Evolutionary conservation across 2,888 invertebrate species (phyloP), one percentile per base, ranked within the genome.

Genomic region (Drosophila neotestacea): DNA sequence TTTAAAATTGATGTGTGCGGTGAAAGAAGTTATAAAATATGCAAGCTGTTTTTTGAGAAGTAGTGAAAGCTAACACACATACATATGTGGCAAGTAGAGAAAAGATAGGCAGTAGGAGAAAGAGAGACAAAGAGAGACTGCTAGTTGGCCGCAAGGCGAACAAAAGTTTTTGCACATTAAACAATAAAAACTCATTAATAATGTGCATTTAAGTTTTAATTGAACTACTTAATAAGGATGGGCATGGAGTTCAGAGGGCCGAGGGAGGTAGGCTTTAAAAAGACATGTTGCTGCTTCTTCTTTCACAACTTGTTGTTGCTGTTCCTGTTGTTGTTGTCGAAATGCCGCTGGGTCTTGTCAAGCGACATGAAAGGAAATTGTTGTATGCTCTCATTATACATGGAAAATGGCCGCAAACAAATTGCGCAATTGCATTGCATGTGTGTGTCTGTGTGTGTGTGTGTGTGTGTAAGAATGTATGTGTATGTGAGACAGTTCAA

Each of bases 121-220:
- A 10, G 4, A 2, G 34, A 56, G 27, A 44, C 32, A 56, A 34
- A 44, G 36, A n/a, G 30, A 51, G 41, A 56, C 38, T 30, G 58
- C 68, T 65, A 68, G 67, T 67, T 64, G n/a, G 60, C 85, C 79
- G 77, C 71, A 50, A 82, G 82, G 72, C 70, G 41, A 16, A 72
- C 46, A 78, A 70, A 80, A 67, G 58, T 87, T 80, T 80, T 73
- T 70, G 58, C 75, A 62, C 87, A 73, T 85, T 85, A 76, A 79
- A 85, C 88, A 85, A 85, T 85, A 85, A 85, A 88, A 85, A 83
- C 88, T 88, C 85, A 85, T 85, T 85, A 88, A 85, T 88, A 85
- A 83, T 80, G 83, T 88, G 85, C 73, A 85, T 88, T 88, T 74
- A 85, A 79, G 79, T 77, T 88, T 81, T 85, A 88, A 85, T 85